phyloP scores from a whole-genome alignment of 2,797 vertebrate species.

The Aratinga solstitialis region DNA sequence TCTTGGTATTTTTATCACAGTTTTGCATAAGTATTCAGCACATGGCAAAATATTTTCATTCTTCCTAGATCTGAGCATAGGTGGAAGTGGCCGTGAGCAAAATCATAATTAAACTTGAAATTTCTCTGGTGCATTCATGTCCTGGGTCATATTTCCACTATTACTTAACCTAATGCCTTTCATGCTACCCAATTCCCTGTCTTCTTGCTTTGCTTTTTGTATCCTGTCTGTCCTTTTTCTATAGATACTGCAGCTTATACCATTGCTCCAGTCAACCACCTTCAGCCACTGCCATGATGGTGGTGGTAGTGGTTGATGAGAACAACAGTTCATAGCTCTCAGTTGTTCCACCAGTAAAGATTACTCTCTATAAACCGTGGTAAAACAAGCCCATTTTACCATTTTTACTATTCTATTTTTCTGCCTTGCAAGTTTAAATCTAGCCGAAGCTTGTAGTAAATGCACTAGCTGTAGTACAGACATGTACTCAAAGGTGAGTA shows the following conservation, averaged over 20 bases:
- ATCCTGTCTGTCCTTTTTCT: neutral
- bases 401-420: neutral
- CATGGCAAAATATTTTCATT: neutral
- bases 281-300: neutral
- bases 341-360: neutral
- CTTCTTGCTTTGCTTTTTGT: neutral
- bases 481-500: neutral
- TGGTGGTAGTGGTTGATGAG: neutral
- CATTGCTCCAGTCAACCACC: neutral
- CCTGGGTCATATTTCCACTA: neutral
- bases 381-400: neutral
- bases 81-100: neutral
- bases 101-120: neutral
- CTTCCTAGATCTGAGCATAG: neutral
- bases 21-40: neutral
- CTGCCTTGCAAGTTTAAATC: neutral
- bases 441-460: neutral
- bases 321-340: neutral
- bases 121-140: neutral
- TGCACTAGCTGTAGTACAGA: neutral
- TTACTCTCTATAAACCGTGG: neutral
- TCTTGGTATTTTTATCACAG: neutral
- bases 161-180: neutral
- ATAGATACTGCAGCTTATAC: neutral
- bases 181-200: neutral